Evolutionary conservation across 2,797 vertebrate genomes (phyloP), one percentile per base, ranked within the genome.

Genomic region (Fistularia commersonii): DNA sequence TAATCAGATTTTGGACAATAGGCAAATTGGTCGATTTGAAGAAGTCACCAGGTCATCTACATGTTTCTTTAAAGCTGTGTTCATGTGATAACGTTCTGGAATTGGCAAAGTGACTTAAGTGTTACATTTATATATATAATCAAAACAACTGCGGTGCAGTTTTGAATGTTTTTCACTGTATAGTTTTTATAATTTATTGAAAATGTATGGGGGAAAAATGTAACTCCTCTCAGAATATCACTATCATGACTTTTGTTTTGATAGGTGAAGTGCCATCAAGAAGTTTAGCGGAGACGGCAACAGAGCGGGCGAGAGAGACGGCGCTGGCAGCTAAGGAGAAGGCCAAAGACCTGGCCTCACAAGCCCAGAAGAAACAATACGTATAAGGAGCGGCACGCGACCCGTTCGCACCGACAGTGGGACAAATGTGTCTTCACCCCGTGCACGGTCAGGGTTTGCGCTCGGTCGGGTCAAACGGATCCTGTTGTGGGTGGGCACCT

Each of bases 271-370:
- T 86, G 36, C 96, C 93, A 1, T 91, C 93, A 7, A 93, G 92
- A 72, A 96, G 93, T 0, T 84, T 98, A 54, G 92, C 94, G 13
- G 95, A 94, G 78, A 93, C 94, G 1, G 96, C 96, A 0, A 96
- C 93, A 0, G 95, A 96, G 67, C 94, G 93, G 66, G 97, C 95
- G 4, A 92, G 93, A 71, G 95, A 97, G 77, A 98, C 96, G 0
- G 96, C 96, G 0, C 76, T 96, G 81, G 96, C 94, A 80, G 96
- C 95, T 69, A 97, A 94, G 0, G 95, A 97, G 82, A 99, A 96
- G 74, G 96, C 96, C 57, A 99, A 96, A 90, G 96, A 90, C 85
- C 84, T 98, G 14, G 96, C 97, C 0, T 95, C 90, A 65, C 95
- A 98, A 57, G 95, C 95, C 13, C 94, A 95, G 78, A 93, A 98